Percentiles rank a stretch among this genome's conserved stretches.
Evolutionary conservation across 2,888 invertebrate species (phyloP).

Genomic region (Anodontia alba): DNA sequence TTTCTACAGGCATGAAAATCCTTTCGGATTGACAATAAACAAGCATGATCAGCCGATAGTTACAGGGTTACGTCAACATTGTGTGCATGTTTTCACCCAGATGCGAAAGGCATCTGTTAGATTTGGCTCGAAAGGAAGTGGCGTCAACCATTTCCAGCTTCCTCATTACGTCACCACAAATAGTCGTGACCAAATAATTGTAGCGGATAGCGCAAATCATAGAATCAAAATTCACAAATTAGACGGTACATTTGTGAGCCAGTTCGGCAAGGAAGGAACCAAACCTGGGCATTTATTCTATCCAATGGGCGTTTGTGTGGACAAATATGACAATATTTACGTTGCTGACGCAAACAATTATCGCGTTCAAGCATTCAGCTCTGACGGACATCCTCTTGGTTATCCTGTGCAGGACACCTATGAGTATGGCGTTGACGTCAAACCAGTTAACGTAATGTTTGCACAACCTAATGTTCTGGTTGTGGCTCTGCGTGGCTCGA

Average conservation of each 20-base stretch:
- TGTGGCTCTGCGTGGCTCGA: conserved; percentile 68
- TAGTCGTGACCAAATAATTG: conserved; percentile 68
- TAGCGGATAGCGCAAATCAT: conserved; percentile 76
- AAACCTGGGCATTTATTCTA: conserved; percentile 71
- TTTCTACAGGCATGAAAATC: conserved; percentile 71
- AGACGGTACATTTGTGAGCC: conserved; percentile 66
- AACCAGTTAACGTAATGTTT: conserved; percentile 68
- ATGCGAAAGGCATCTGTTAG: conserved; percentile 66
- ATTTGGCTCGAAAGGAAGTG: conserved; percentile 73
- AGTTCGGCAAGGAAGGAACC: conserved; percentile 70
- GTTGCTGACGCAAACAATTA: conserved; percentile 79
- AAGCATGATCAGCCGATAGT: conserved; percentile 63
- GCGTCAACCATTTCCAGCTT: conserved; percentile 64
- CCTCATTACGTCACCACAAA: conserved; percentile 74
- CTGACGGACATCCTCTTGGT: conserved; percentile 65
- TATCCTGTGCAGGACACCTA: conserved; percentile 68
- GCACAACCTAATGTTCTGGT: conserved; percentile 51
- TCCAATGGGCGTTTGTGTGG: conserved; percentile 77
- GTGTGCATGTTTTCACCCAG: conserved; percentile 69
- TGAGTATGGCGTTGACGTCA: conserved; percentile 68
- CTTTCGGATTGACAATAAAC: conserved; percentile 70
- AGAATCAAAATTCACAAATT: conserved; percentile 72
- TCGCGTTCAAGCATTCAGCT: conserved; percentile 75
- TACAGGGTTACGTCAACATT: conserved; percentile 70
- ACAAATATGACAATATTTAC: conserved; percentile 72